Conservation (phyloP, 2,113 vertebrate species). For the Mustela lutreola region DNA sequence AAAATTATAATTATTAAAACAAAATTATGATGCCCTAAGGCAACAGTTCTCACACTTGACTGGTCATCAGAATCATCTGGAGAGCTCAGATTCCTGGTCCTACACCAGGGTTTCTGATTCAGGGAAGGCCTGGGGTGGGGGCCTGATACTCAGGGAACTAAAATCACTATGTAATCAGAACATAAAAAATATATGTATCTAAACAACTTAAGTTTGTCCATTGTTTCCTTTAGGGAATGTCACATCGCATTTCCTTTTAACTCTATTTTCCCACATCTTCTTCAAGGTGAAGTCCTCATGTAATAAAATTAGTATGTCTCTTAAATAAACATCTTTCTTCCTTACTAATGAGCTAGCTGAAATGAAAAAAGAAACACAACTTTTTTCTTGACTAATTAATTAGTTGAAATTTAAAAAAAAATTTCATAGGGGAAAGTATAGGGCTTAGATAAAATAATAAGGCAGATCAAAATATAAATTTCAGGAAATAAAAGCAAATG, state of each 20-base stretch:
- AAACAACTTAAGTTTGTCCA: not conserved
- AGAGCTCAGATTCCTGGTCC: not conserved
- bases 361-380: not conserved
- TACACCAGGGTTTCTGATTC: not conserved
- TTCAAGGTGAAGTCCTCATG: not conserved
- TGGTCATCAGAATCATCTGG: not conserved
- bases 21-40: not conserved
- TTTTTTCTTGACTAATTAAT: not conserved
- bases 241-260: not conserved
- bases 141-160: not conserved
- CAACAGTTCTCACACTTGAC: not conserved
- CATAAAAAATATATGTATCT: not conserved
- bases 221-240: not conserved
- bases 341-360: not conserved
- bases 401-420: not conserved
- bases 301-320: not conserved
- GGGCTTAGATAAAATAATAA: not conserved
- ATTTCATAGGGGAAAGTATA: not conserved
- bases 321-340: not conserved
- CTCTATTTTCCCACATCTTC: not conserved
- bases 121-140: not conserved
- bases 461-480: not conserved
- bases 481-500: constrained; percentile 23
- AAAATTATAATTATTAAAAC: not conserved
- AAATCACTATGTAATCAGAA: not conserved